These are phyloP conservation scores for Tetramorium alpestre DNA, from an alignment of 1,140 invertebrate species.

Conservation along the genomic window DNA sequence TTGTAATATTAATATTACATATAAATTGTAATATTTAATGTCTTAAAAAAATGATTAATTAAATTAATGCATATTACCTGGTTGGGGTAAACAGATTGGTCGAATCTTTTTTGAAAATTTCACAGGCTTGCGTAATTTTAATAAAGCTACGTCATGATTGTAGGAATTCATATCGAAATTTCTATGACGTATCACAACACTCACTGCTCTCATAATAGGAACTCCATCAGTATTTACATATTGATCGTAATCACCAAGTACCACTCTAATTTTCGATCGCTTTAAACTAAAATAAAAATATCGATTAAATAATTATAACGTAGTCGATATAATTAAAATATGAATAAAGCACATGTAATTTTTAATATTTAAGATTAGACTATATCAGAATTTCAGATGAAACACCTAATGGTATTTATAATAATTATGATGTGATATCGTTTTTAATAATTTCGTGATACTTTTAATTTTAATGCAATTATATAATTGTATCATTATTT, in stretches of 20 bases:
- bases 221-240: slow-evolving; percentile 91
- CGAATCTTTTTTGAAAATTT: slow-evolving; percentile 92
- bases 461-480: background rate
- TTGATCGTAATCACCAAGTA: slow-evolving; percentile 93
- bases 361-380: background rate
- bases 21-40: background rate
- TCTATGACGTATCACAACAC: slow-evolving; percentile 91
- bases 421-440: background rate
- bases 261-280: slow-evolving; percentile 91
- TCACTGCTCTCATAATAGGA: slow-evolving; percentile 92
- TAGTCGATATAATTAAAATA: background rate
- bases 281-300: slow-evolving; percentile 86
- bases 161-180: slow-evolving; percentile 94
- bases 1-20: no score
- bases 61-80: slow-evolving; percentile 84
- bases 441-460: background rate
- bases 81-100: slow-evolving; percentile 91
- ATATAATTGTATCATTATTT: slow-evolving; percentile 5
- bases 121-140: slow-evolving; percentile 92
- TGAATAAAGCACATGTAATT: background rate
- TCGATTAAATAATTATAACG: background rate
- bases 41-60: background rate
- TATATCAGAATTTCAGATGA: background rate
- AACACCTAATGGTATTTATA: background rate
- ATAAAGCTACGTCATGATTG: slow-evolving; percentile 94